phyloP scores from a whole-genome alignment of 2,888 invertebrate genomes.

The Erebia palarica region DNA sequence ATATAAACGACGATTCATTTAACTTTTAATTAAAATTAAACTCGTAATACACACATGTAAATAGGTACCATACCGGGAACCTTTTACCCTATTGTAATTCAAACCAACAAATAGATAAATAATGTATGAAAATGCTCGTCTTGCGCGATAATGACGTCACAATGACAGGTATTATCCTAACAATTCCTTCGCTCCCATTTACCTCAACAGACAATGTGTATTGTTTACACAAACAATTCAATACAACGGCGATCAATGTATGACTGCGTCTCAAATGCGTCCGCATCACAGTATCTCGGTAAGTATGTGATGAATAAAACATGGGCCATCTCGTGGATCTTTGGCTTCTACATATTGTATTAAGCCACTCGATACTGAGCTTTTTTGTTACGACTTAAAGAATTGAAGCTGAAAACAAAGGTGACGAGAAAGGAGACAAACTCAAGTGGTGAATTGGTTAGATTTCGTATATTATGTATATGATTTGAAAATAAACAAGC shows the following conservation, averaged over 20 bases:
- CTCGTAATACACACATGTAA: slow-evolving; percentile 10
- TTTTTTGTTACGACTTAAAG: slow-evolving; percentile 1
- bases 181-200: slow-evolving; percentile 45
- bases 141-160: slow-evolving; percentile 40
- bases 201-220: slow-evolving; percentile 45
- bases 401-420: background rate
- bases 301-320: slow-evolving; percentile 67
- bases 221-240: slow-evolving; percentile 54
- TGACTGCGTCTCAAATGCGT: slow-evolving; percentile 57
- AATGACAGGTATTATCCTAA: slow-evolving; percentile 41
- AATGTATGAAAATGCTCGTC: slow-evolving; percentile 30
- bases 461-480: background rate
- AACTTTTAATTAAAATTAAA: background rate
- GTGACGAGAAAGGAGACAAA: background rate
- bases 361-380: slow-evolving; percentile 36
- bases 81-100: slow-evolving; percentile 25
- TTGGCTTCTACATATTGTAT: slow-evolving; percentile 41
- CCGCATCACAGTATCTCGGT: slow-evolving; percentile 64
- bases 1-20: too few relatives aligned
- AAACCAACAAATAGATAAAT: slow-evolving; percentile 30
- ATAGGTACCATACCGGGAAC: slow-evolving; percentile 9
- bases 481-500: too few relatives aligned
- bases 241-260: slow-evolving; percentile 60
- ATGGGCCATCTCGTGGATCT: slow-evolving; percentile 59
- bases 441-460: background rate